phyloP scores from a whole-genome alignment of 2,797 vertebrate species.

The Onychomys leucogaster region DNA sequence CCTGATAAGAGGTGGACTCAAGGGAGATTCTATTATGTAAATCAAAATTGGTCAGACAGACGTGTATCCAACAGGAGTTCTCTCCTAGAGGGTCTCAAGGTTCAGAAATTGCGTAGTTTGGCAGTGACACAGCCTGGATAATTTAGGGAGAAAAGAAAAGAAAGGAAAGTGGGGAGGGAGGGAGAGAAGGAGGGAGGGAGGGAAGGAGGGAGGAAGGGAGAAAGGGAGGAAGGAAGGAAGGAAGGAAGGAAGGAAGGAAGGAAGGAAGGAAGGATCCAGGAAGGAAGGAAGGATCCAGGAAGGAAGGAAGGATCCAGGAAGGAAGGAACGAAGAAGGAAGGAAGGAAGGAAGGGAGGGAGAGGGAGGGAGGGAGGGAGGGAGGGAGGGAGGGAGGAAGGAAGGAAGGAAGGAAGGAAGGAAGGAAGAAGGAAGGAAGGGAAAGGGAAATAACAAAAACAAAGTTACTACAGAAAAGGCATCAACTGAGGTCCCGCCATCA shows the following conservation, averaged over 20 bases:
- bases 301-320: accelerated
- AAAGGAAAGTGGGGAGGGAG: background rate
- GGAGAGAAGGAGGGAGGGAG: accelerated
- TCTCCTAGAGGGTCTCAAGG: background rate
- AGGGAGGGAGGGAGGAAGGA: no score
- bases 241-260: no score
- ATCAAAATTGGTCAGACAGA: background rate
- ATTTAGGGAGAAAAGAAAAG: background rate
- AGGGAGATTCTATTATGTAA: background rate
- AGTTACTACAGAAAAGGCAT: background rate
- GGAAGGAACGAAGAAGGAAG: no score
- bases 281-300: no score
- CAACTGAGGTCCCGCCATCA: background rate
- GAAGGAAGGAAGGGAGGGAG: accelerated
- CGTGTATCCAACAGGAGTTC: background rate
- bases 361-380: accelerated
- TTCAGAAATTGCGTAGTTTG: background rate
- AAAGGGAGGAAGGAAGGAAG: accelerated
- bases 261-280: background rate
- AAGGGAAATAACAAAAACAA: background rate
- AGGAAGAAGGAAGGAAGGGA: no score
- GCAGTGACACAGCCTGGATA: background rate
- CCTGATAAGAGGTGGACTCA: background rate
- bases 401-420: no score
- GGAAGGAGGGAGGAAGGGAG: accelerated